Conservation (phyloP, 37 sponge, comb jelly and placozoan species). For the Hormiphora californensis region DNA sequence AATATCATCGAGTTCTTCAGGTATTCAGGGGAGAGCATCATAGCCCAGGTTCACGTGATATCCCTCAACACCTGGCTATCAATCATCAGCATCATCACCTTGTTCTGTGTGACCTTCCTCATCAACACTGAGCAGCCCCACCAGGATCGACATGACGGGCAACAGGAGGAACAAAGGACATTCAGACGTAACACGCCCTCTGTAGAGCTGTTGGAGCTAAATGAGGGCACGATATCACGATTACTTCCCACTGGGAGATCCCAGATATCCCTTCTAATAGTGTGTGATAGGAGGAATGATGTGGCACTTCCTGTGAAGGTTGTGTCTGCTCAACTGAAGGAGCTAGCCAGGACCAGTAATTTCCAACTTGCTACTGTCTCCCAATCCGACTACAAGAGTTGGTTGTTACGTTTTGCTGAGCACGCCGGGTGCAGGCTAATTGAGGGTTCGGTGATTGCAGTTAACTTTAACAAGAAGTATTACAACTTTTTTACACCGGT, state of each 20-base stretch:
- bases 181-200: neutral
- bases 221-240: neutral
- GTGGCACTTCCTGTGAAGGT: neutral
- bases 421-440: slow-evolving; percentile 34
- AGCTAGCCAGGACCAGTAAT: neutral
- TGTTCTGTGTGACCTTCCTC: slow-evolving; percentile 47
- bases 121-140: neutral
- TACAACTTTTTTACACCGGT: slow-evolving; percentile 30
- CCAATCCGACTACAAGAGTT: neutral
- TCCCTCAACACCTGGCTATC: slow-evolving; percentile 41
- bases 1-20: slow-evolving; percentile 2
- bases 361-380: neutral
- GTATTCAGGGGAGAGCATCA: neutral
- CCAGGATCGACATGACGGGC: neutral
- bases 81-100: neutral
- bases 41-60: slow-evolving; percentile 18
- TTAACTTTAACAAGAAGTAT: slow-evolving; percentile 41
- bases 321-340: neutral
- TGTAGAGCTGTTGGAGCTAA: neutral
- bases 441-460: slow-evolving; percentile 21
- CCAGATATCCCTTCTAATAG: neutral
- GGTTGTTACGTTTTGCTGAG: neutral
- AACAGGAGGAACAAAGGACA: neutral
- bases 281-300: neutral
- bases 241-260: neutral